Evolutionary conservation across 2,888 invertebrate species (phyloP).

Genomic region (Argyresthia goedartella): DNA sequence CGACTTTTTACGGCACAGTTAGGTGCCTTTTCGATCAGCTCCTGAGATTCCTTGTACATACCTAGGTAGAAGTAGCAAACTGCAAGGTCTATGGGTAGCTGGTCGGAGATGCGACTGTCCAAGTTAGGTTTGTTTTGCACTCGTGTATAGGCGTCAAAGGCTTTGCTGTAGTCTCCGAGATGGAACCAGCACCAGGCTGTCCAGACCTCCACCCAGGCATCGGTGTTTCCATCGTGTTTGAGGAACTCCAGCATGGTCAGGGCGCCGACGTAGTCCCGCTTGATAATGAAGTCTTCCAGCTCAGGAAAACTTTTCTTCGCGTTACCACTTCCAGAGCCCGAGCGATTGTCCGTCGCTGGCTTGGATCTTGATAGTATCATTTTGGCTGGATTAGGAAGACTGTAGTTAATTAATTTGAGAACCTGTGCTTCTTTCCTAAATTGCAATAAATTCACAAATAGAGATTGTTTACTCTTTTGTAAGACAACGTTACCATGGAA

Average conservation of each 20-base stretch:
- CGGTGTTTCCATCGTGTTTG: slow-evolving; percentile 45
- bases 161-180: slow-evolving; percentile 90
- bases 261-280: slow-evolving; percentile 95
- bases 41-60: slow-evolving; percentile 76
- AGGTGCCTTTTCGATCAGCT: slow-evolving; percentile 74
- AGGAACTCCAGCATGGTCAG: slow-evolving; percentile 86
- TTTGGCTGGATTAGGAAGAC: too few species aligned
- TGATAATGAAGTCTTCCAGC: slow-evolving; percentile 89
- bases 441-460: too few species aligned
- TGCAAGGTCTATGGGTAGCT: slow-evolving; percentile 84
- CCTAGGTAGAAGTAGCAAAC: slow-evolving; percentile 97
- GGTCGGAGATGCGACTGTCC: slow-evolving; percentile 67
- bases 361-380: slow-evolving; percentile 86
- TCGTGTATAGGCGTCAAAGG: slow-evolving; percentile 78
- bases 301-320: slow-evolving; percentile 76
- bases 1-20: slow-evolving; percentile 79
- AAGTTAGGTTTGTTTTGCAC: slow-evolving; percentile 40
- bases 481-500: too few species aligned
- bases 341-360: slow-evolving; percentile 74
- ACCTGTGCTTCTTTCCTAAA: too few species aligned
- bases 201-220: slow-evolving; percentile 80
- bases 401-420: too few species aligned
- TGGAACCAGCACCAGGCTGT: slow-evolving; percentile 97
- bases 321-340: slow-evolving; percentile 28
- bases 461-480: neutral